Percentiles rank a stretch among this genome's conserved stretches.
These are phyloP conservation scores for Melopsittacus undulatus DNA, from an alignment of 2,797 vertebrate genomes.

Conservation along the genomic window DNA sequence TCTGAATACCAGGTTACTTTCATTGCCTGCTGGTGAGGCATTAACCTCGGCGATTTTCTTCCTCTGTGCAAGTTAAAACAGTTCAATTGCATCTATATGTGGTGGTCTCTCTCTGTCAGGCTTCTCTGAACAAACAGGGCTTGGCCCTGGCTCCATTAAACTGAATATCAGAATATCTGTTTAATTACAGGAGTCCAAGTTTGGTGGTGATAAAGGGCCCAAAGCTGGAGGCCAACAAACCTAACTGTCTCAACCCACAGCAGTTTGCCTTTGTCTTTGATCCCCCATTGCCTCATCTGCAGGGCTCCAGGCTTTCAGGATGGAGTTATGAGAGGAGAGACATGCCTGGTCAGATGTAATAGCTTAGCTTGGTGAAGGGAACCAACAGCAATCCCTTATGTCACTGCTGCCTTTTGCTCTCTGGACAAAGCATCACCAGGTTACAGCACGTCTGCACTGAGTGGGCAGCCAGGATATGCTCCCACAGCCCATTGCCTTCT, in stretches of 20 bases:
- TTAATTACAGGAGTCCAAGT: not conserved
- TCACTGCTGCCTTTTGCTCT: not conserved
- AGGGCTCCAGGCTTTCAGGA: not conserved
- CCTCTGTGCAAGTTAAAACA: not conserved
- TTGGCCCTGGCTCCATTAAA: not conserved
- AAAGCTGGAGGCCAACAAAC: not conserved
- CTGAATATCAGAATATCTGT: not conserved
- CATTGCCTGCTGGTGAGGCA: not conserved
- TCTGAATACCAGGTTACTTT: not conserved
- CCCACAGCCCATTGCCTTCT: not conserved
- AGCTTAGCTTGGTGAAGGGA: not conserved
- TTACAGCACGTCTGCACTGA: not conserved
- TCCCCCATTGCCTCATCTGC: fast-evolving
- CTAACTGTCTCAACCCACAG: not conserved
- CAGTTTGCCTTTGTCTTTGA: not conserved
- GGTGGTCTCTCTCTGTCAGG: not conserved
- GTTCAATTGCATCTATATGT: not conserved
- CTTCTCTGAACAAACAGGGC: not conserved
- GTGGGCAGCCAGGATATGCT: fast-evolving
- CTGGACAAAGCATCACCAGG: not conserved
- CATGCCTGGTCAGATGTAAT: not conserved
- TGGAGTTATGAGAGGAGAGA: not conserved
- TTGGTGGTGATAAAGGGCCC: not conserved
- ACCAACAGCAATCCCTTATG: not conserved
- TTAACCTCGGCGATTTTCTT: not conserved